Conservation (phyloP, 2,888 invertebrate genomes). For the Meiosimyza platycephala region DNA sequence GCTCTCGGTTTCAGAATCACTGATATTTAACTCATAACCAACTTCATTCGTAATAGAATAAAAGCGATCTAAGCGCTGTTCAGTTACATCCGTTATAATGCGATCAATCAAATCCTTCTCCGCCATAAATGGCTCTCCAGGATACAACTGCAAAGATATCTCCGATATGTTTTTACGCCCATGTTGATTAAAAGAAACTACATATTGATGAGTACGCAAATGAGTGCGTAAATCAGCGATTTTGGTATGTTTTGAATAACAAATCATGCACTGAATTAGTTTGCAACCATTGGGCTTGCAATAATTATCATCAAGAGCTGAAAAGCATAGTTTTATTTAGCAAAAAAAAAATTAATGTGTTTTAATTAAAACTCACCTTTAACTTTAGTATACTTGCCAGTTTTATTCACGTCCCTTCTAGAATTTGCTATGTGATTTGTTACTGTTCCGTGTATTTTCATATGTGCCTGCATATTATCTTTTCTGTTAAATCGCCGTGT, state of each 20-base stretch:
- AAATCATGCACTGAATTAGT: constrained; percentile 65
- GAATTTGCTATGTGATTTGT: constrained; percentile 33
- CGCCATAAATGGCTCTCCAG: constrained; percentile 42
- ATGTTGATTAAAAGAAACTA: constrained; percentile 47
- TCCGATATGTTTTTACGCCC: constrained; percentile 43
- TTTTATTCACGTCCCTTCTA: constrained; percentile 13
- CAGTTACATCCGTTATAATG: constrained; percentile 52
- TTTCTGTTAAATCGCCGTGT: constrained; percentile 72
- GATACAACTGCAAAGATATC: constrained; percentile 54
- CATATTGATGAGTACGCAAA: constrained; percentile 53
- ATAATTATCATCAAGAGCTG: constrained; percentile 49
- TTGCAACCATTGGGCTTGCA: constrained; percentile 63
- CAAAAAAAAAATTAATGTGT: background rate
- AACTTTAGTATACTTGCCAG: constrained; percentile 31
- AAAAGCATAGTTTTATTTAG: background rate
- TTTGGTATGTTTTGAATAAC: constrained; percentile 59
- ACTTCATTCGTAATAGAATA: constrained; percentile 64
- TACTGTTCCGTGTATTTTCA: constrained; percentile 70
- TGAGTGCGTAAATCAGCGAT: constrained; percentile 60
- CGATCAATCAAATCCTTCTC: constrained; percentile 46
- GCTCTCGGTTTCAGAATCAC: constrained; percentile 54
- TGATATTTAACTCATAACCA: constrained; percentile 62
- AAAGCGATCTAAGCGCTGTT: constrained; percentile 54
- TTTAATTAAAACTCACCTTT: constrained; percentile 21
- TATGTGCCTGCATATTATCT: constrained; percentile 72